Evolutionary conservation across 53 echinoderm and acorn worm species (phyloP).

Genomic region (Luidia sarsii): DNA sequence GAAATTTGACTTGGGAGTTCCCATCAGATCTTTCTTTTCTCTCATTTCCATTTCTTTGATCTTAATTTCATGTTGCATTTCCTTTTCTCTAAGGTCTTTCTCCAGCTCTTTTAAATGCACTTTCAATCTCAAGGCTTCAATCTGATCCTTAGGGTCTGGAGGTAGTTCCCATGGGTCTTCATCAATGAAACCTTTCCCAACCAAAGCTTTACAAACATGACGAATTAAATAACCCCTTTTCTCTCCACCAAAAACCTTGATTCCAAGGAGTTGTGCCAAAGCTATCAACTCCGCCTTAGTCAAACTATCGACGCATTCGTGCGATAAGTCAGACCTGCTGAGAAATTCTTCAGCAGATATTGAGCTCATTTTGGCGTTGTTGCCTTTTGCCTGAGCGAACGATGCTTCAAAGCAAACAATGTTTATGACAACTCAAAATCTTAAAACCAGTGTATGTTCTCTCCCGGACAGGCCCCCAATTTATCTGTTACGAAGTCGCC

Average conservation of each 20-base stretch:
- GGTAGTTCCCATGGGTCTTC: neutral
- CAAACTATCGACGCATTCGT: constrained; percentile 1
- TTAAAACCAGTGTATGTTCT: no score
- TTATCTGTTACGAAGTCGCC: no score
- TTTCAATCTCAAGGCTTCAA: constrained; percentile 33
- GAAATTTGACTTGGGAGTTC: neutral
- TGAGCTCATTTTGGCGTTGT: no score
- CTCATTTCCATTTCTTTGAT: constrained; percentile 38
- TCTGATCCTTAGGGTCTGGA: neutral
- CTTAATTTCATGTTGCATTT: constrained; percentile 39
- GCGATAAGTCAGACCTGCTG: no score
- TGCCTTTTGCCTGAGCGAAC: no score
- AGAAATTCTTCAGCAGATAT: no score
- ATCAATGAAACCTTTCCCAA: constrained; percentile 10
- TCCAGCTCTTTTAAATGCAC: constrained; percentile 46
- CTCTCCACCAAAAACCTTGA: constrained; percentile 30
- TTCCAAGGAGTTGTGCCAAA: neutral
- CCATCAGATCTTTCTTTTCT: neutral
- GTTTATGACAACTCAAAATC: no score
- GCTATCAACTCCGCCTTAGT: constrained; percentile 8
- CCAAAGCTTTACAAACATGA: constrained; percentile 13
- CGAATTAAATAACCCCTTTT: constrained; percentile 16
- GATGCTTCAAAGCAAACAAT: no score
- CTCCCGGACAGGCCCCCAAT: no score
- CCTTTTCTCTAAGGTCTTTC: constrained; percentile 13